Evolutionary conservation across 2,797 vertebrate genomes (phyloP), one percentile per base, ranked within the genome.

Genomic region (Syndactyla subalaris): DNA sequence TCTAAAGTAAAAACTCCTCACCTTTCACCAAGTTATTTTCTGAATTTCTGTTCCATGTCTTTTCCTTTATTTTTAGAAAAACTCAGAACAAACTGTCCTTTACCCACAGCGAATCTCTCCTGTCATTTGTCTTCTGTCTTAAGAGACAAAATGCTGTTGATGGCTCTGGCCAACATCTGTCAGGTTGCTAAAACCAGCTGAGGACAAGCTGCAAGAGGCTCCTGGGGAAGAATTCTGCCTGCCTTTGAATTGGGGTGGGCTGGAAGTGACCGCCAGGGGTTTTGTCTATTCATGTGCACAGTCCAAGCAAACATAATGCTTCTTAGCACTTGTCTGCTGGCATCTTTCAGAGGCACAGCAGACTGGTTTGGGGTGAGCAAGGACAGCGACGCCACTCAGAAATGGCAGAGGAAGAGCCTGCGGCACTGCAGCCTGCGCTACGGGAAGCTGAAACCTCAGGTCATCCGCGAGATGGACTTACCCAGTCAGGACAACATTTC

Each of bases 351-450:
- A 98, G 99, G 99, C 94, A 99, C 99, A 0, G 99, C 99, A 0
- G 99, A 99, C 97, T 99, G 99, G 99, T 99, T 99, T 76, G 99
- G 99, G 58, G 98, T 99, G 94, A 99, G 99, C 91, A 99, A 99
- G 96, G 99, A 99, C 49, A 98, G 98, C 0, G 99, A 99, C 5
- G 98, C 99, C n/a, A 99, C 99, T 6, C 99, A 99, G 97, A 99
- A 99, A 94, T 99, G 99, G 99, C 99, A 99, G 97, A 98, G 99
- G 94, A 99, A 99, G 97, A 99, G 99, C 97, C 98, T 99, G 51
- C 99, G 99, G 14, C 99, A 99, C 97, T 99, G 99, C 98, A 99
- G 99, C 98, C 97, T 99, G 96, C 98, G 99, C 55, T 99, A 99
- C 0, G 99, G 99, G 65, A 99, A 99, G 97, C 98, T 99, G 97